These are phyloP conservation scores for Ennomos erosarius DNA, from an alignment of 2,888 invertebrate species.

Conservation along the genomic window DNA sequence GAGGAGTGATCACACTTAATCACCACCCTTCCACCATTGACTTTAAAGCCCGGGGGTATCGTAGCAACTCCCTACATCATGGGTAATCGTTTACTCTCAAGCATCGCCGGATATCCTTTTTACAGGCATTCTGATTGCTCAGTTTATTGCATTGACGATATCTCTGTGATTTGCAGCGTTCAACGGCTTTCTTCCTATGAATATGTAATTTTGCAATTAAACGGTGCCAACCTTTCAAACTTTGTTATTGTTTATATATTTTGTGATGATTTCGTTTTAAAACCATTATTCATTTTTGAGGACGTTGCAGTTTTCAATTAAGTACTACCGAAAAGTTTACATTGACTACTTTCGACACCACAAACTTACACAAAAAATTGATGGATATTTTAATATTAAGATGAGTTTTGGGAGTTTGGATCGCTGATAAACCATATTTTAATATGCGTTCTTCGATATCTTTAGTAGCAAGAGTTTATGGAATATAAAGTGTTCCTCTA, in stretches of 20 bases:
- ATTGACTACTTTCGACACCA: too few relatives aligned
- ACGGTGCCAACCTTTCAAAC: neutral
- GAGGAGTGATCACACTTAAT: constrained; percentile 26
- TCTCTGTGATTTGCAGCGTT: constrained; percentile 39
- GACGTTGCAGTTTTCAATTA: too few relatives aligned
- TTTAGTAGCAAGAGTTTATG: constrained; percentile 25
- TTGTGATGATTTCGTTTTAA: too few relatives aligned
- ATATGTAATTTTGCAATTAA: constrained; percentile 5
- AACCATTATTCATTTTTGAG: too few relatives aligned
- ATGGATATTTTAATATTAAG: too few relatives aligned
- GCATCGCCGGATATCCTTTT: constrained; percentile 66
- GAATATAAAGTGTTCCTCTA: constrained; percentile 31
- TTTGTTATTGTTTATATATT: too few relatives aligned
- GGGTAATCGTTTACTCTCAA: constrained; percentile 39
- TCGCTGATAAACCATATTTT: constrained; percentile 43
- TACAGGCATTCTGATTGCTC: constrained; percentile 64
- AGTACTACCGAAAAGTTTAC: too few relatives aligned
- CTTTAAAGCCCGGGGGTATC: constrained; percentile 41
- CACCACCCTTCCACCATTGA: constrained; percentile 29
- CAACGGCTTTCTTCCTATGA: constrained; percentile 38
- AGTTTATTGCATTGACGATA: constrained; percentile 56
- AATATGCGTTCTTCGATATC: constrained; percentile 42
- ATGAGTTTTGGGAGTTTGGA: too few relatives aligned
- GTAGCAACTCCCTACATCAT: constrained; percentile 60
- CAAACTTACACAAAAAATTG: too few relatives aligned